These are phyloP conservation scores for Whitmania pigra DNA, from an alignment of 1,140 invertebrate genomes.

Conservation along the genomic window DNA sequence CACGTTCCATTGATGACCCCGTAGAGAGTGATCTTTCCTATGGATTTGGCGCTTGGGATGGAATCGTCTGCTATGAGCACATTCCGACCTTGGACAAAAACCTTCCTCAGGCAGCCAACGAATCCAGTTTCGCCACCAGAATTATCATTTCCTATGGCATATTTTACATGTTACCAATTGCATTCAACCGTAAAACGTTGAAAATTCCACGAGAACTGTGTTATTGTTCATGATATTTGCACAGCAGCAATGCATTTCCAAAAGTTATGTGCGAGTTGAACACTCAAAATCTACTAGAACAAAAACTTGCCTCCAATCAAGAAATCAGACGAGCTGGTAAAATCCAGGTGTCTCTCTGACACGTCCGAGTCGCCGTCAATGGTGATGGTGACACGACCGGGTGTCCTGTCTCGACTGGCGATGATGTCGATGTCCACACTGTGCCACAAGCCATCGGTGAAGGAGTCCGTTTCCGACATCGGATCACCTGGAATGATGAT, in stretches of 20 bases:
- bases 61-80: constrained; percentile 22
- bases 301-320: constrained; percentile 18
- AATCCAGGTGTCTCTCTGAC: constrained; percentile 29
- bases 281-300: not conserved
- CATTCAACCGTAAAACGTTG: not conserved
- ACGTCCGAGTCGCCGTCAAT: constrained; percentile 37
- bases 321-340: constrained; percentile 22
- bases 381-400: constrained; percentile 35
- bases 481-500: constrained; percentile 31
- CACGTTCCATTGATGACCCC: constrained; percentile 36
- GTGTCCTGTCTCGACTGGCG: constrained; percentile 13
- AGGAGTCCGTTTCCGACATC: constrained; percentile 29
- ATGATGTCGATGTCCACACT: constrained; percentile 32
- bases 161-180: constrained; percentile 3
- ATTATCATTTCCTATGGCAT: constrained; percentile 29
- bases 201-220: not conserved
- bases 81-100: constrained; percentile 29
- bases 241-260: no score
- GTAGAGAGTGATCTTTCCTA: constrained; percentile 4
- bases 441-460: constrained; percentile 42
- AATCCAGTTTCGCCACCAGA: constrained; percentile 33
- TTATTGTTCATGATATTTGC: not conserved
- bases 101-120: constrained; percentile 37
- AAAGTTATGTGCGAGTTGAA: not conserved
- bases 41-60: constrained; percentile 17